phyloP scores from a whole-genome alignment of 2,113 vertebrate species.

The Rhabdomys dilectus region DNA sequence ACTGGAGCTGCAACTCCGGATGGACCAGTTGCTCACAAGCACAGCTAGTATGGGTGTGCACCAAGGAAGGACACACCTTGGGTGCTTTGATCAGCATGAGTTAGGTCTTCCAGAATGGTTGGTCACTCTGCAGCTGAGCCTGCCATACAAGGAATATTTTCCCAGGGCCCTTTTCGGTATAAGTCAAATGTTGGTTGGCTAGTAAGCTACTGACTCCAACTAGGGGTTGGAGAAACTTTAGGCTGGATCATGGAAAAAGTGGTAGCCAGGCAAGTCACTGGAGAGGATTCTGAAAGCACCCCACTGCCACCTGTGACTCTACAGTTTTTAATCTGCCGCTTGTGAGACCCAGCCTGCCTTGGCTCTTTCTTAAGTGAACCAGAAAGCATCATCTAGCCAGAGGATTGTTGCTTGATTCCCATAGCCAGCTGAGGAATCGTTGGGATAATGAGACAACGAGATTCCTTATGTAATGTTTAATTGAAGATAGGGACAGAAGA shows the following conservation, averaged over 20 bases:
- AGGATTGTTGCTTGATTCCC: neutral
- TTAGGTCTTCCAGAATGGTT: neutral
- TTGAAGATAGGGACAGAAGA: neutral
- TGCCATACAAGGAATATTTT: neutral
- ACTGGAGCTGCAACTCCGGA: neutral
- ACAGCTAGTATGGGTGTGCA: neutral
- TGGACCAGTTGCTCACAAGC: neutral
- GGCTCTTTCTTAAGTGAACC: neutral
- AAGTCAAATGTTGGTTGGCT: neutral
- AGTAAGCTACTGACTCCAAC: neutral
- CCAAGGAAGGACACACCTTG: neutral
- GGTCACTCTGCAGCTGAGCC: neutral
- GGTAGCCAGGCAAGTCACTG: neutral
- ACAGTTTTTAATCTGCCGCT: neutral
- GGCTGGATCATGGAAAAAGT: neutral
- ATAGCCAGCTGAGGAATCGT: neutral
- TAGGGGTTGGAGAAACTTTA: neutral
- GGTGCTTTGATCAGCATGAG: neutral
- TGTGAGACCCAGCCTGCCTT: neutral
- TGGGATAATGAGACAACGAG: neutral
- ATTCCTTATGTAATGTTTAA: neutral
- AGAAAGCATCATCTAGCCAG: neutral
- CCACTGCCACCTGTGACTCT: neutral
- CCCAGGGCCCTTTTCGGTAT: neutral
- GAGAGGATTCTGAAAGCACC: neutral